Evolutionary conservation across 1,140 invertebrate species (phyloP).

Genomic region (Drosophila nannoptera): DNA sequence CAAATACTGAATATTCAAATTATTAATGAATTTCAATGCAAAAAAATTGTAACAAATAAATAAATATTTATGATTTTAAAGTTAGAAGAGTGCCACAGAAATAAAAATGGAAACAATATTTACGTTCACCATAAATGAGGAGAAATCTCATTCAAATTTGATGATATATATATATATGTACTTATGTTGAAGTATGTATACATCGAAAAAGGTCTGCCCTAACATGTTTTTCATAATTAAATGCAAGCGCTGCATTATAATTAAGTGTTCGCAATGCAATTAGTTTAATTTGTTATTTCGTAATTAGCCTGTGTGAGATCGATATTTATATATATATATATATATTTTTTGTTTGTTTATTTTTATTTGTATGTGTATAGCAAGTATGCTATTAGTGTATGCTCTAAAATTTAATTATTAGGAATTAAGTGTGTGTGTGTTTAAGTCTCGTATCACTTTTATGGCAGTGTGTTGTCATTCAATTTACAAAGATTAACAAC

Average conservation of each 20-base stretch:
- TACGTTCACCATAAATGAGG: no score
- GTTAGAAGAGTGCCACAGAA: no score
- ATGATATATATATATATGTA: no score
- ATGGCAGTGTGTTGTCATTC: conserved; percentile 53
- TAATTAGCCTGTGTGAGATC: conserved; percentile 22
- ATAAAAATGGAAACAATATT: no score
- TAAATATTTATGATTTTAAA: no score
- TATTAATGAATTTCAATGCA: neutral
- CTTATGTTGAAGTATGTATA: neutral
- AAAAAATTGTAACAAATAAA: no score
- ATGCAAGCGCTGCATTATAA: conserved; percentile 11
- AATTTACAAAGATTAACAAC: conserved; percentile 45
- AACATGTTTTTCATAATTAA: conserved; percentile 6
- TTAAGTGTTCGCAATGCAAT: conserved; percentile 5
- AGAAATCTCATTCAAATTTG: no score
- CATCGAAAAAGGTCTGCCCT: neutral
- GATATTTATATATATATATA: conserved; percentile 5
- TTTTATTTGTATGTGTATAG: no score
- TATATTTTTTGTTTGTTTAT: no score
- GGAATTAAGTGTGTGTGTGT: conserved; percentile 1
- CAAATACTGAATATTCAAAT: conserved; percentile 6
- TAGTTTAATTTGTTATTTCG: conserved; percentile 1
- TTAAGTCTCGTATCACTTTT: conserved; percentile 48
- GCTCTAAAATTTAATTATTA: neutral
- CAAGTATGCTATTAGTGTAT: no score